Evolutionary conservation across 2,113 vertebrate species (phyloP).

Genomic region (Nematolebias whitei): DNA sequence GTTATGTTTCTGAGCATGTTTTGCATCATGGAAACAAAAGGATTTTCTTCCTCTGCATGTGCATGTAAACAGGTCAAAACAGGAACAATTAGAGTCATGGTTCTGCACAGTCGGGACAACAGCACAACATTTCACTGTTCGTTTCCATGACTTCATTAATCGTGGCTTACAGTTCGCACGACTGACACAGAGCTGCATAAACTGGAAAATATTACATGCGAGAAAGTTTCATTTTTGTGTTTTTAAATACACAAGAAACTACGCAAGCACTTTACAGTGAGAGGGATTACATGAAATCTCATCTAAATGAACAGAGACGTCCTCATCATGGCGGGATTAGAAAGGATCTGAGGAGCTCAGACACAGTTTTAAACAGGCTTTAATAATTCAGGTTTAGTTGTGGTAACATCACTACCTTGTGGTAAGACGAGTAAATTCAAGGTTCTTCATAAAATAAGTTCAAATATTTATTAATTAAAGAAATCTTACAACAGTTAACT

Average conservation of each 20-base stretch:
- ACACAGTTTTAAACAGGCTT: conserved; percentile 12
- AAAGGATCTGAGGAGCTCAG: conserved; percentile 30
- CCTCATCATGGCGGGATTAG: conserved; percentile 45
- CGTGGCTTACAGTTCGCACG: background rate
- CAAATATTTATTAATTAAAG: background rate
- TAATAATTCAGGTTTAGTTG: background rate
- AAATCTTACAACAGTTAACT: conserved; percentile 11
- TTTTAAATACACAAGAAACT: conserved; percentile 21
- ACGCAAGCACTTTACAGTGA: conserved; percentile 23
- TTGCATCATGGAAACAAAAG: background rate
- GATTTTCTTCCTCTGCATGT: background rate
- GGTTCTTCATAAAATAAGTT: conserved; percentile 1
- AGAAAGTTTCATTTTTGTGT: background rate
- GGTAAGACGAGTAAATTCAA: background rate
- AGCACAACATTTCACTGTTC: background rate
- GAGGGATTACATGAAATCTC: conserved; percentile 36
- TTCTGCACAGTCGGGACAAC: conserved; percentile 6
- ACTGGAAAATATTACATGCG: background rate
- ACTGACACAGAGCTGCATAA: background rate
- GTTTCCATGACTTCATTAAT: conserved; percentile 38
- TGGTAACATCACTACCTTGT: background rate
- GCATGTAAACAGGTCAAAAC: conserved; percentile 41
- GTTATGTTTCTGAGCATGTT: too few species aligned
- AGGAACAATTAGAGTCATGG: conserved; percentile 44
- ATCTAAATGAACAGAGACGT: conserved; percentile 48